Evolutionary conservation across 2,113 vertebrate species (phyloP).

Genomic region (Abramis brama): DNA sequence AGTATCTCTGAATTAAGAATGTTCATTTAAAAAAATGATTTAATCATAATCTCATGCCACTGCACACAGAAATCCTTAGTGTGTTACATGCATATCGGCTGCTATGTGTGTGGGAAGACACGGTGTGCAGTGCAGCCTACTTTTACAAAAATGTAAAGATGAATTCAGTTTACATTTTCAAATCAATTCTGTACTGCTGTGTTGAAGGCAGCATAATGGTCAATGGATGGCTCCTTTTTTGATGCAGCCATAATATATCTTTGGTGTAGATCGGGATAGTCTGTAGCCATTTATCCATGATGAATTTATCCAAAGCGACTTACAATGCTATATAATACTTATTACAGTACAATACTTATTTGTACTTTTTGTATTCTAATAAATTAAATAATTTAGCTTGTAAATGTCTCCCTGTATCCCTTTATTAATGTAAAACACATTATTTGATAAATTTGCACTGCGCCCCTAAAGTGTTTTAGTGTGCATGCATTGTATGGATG

Average conservation of each 20-base stretch:
- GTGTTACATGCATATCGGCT: background rate
- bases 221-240: background rate
- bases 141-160: constrained; percentile 20
- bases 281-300: background rate
- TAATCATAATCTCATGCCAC: background rate
- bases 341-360: background rate
- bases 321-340: no score
- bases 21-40: background rate
- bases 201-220: background rate
- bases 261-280: background rate
- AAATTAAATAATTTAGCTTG: no score
- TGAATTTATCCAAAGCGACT: background rate
- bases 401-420: no score
- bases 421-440: no score
- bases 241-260: background rate
- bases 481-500: no score
- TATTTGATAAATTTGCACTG: no score
- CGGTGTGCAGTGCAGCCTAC: background rate
- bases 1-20: constrained; percentile 1
- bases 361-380: no score
- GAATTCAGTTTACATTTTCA: background rate
- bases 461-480: no score
- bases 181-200: background rate
- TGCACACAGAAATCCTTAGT: background rate
- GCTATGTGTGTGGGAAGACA: background rate